These are phyloP conservation scores for Toxostoma redivivum DNA, from an alignment of 2,113 vertebrate species.

Conservation along the genomic window DNA sequence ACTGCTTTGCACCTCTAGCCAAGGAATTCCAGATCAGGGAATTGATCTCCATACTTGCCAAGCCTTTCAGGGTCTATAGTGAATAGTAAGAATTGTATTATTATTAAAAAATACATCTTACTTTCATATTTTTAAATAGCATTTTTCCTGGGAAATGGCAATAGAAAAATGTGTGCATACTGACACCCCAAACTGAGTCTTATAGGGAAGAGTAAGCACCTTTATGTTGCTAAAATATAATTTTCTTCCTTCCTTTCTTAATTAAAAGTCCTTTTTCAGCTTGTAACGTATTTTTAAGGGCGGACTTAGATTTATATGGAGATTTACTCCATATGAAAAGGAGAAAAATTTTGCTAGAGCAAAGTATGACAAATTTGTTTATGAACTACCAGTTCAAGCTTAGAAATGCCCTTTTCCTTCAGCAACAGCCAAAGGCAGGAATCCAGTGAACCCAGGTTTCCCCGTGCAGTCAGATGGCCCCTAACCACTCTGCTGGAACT, in stretches of 20 bases:
- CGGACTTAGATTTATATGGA: too few relatives aligned
- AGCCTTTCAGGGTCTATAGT: neutral
- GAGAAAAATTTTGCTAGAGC: neutral
- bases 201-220: neutral
- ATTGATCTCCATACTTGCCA: neutral
- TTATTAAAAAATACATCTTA: neutral
- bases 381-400: neutral
- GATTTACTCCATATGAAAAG: neutral
- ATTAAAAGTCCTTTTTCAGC: neutral
- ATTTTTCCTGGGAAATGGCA: neutral
- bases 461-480: neutral
- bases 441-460: rapidly evolving
- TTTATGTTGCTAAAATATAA: neutral
- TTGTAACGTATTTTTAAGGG: neutral
- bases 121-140: neutral
- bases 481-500: neutral
- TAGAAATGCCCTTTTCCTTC: neutral
- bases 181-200: neutral
- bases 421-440: neutral
- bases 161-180: neutral
- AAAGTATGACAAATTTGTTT: neutral
- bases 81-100: neutral
- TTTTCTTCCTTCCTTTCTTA: neutral
- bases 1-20: neutral
- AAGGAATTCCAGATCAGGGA: neutral